A percentile compares a stretch with the other conserved stretches of the same genome.
Evolutionary conservation across 1,140 invertebrate genomes (phyloP).

Genomic region (Carposina sasakii): DNA sequence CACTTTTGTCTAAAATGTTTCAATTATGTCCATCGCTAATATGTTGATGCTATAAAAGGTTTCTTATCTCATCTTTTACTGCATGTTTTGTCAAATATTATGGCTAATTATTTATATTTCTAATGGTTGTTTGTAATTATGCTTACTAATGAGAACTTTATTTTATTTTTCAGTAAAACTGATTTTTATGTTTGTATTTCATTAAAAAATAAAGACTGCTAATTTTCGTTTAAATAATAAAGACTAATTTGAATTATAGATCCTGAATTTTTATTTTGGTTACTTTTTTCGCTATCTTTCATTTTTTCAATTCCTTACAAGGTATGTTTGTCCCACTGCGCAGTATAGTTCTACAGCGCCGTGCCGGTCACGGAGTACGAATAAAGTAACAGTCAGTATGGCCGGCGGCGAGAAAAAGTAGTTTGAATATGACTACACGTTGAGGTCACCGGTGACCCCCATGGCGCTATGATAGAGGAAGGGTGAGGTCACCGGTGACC

Average conservation of each 20-base stretch:
- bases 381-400: constrained; percentile 31
- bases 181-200: constrained; percentile 32
- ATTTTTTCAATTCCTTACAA: constrained; percentile 37
- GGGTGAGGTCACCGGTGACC: too few species aligned
- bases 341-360: constrained; percentile 37
- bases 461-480: constrained; percentile 21
- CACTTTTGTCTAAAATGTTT: constrained; percentile 39
- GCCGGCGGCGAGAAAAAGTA: constrained; percentile 33
- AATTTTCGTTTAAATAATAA: constrained; percentile 38
- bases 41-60: constrained; percentile 34
- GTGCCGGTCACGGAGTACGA: constrained; percentile 35
- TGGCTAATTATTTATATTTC: constrained; percentile 35
- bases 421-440: constrained; percentile 35
- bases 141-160: constrained; percentile 33
- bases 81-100: constrained; percentile 36
- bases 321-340: constrained; percentile 38
- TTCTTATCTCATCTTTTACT: constrained; percentile 35
- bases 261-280: constrained; percentile 34
- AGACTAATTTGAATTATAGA: constrained; percentile 34
- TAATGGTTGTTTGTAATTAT: constrained; percentile 33
- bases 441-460: constrained; percentile 31
- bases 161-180: constrained; percentile 36
- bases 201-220: constrained; percentile 32
- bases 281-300: constrained; percentile 37
- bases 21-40: constrained; percentile 37